These are phyloP conservation scores for Trypoxylus dichotomus DNA, from an alignment of 1,140 invertebrate species.

Conservation along the genomic window DNA sequence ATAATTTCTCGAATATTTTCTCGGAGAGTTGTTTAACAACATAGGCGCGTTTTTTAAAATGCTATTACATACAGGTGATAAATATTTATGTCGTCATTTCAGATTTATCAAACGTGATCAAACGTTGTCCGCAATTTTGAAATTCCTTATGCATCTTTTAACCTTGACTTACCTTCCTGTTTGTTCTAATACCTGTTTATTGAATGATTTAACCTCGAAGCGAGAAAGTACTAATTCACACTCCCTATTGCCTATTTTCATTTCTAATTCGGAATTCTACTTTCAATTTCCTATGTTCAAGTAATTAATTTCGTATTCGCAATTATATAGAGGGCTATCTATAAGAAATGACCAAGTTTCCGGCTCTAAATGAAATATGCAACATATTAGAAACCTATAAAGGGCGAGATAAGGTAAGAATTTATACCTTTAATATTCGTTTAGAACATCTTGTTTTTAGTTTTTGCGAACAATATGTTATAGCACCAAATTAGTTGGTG, in stretches of 20 bases:
- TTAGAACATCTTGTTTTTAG: slow-evolving; percentile 44
- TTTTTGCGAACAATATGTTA: slow-evolving; percentile 71
- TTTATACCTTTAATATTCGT: slow-evolving; percentile 30
- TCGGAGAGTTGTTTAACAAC: too few relatives aligned
- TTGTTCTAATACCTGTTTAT: slow-evolving; percentile 13
- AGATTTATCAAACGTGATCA: neutral
- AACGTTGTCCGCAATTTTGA: neutral
- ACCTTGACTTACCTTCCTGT: neutral
- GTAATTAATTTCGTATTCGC: neutral
- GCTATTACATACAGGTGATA: too few relatives aligned
- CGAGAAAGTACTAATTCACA: slow-evolving; percentile 14
- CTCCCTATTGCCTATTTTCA: neutral
- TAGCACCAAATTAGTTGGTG: slow-evolving; percentile 63
- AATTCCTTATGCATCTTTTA: neutral
- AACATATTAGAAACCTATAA: slow-evolving; percentile 59
- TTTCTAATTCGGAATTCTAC: neutral
- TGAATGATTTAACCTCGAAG: slow-evolving; percentile 14
- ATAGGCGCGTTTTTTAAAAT: neutral
- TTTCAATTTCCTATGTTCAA: neutral
- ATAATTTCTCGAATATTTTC: too few relatives aligned
- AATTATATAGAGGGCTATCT: neutral
- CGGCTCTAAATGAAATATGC: slow-evolving; percentile 55
- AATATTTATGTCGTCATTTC: neutral
- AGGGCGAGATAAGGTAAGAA: slow-evolving; percentile 58
- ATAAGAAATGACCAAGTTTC: slow-evolving; percentile 25